phyloP scores from a whole-genome alignment of 1,140 invertebrate species.

The Nebria ingens region DNA sequence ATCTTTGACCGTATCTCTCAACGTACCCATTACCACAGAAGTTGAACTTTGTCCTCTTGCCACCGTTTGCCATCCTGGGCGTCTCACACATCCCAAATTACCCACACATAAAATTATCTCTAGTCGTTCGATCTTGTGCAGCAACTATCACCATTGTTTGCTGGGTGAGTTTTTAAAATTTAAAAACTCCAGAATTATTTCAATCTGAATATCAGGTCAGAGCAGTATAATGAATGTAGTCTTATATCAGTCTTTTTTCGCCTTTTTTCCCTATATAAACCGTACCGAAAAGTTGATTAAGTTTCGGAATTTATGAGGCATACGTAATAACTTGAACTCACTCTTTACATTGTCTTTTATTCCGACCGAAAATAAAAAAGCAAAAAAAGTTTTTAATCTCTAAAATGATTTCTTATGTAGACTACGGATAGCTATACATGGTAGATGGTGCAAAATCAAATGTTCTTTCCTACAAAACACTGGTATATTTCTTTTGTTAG shows the following conservation, averaged over 20 bases:
- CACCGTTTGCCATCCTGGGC: not conserved
- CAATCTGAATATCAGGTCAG: not conserved
- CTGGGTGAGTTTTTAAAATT: not conserved
- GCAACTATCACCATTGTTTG: too few species aligned
- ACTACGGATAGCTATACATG: not conserved
- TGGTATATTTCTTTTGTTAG: not conserved
- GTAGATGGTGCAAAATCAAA: not conserved
- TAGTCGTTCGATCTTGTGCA: not conserved
- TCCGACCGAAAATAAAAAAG: too few species aligned
- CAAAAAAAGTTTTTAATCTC: not conserved
- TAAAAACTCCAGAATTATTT: not conserved
- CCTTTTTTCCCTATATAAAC: not conserved
- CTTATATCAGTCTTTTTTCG: not conserved
- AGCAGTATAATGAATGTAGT: not conserved
- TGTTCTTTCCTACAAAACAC: not conserved
- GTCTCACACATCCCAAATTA: not conserved
- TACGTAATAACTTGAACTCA: conserved; percentile 5
- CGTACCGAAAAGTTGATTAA: not conserved
- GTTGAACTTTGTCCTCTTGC: not conserved
- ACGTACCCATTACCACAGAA: not conserved
- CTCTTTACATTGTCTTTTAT: conserved; percentile 4
- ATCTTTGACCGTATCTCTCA: not conserved
- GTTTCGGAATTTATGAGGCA: conserved; percentile 2
- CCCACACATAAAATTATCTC: not conserved
- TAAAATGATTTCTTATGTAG: not conserved